These are phyloP conservation scores for Drosophila simulans DNA, from an alignment of 1,140 invertebrate genomes.

Conservation along the genomic window DNA sequence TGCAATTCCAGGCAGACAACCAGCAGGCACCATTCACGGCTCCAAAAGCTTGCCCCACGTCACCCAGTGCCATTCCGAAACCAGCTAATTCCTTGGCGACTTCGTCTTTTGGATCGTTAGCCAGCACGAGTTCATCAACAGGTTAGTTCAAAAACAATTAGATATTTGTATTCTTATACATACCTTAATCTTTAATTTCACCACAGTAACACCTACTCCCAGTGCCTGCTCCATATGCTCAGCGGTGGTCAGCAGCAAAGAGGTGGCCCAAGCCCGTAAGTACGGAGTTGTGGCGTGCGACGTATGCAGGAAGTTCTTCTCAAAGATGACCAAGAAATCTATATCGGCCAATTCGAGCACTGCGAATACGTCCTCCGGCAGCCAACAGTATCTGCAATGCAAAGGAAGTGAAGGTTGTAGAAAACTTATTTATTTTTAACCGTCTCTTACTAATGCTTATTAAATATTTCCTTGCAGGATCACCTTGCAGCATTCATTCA, in stretches of 20 bases:
- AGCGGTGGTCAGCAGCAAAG: constrained; percentile 90
- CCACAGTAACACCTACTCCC: constrained; percentile 10
- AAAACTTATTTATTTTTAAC: neutral
- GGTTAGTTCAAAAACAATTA: constrained; percentile 18
- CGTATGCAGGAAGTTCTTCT: constrained; percentile 93
- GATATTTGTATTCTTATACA: too few species aligned
- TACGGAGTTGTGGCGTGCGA: constrained; percentile 94
- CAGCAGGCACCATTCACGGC: constrained; percentile 50
- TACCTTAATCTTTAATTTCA: neutral
- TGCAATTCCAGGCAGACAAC: constrained; percentile 69
- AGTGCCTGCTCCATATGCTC: constrained; percentile 89
- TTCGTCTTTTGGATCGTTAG: constrained; percentile 52
- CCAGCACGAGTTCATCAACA: constrained; percentile 14
- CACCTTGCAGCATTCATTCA: constrained; percentile 89
- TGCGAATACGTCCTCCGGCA: constrained; percentile 60
- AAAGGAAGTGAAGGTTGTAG: constrained; percentile 88
- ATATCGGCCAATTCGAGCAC: constrained; percentile 33
- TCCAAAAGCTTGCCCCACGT: constrained; percentile 33
- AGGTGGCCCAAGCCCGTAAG: constrained; percentile 91
- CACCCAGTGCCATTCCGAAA: constrained; percentile 56
- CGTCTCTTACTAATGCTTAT: neutral
- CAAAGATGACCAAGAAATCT: constrained; percentile 87
- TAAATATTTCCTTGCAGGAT: constrained; percentile 72
- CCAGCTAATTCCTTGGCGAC: constrained; percentile 23
- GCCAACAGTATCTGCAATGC: constrained; percentile 86